Evolutionary conservation across 2,113 vertebrate genomes (phyloP).

Genomic region (Pionites leucogaster): DNA sequence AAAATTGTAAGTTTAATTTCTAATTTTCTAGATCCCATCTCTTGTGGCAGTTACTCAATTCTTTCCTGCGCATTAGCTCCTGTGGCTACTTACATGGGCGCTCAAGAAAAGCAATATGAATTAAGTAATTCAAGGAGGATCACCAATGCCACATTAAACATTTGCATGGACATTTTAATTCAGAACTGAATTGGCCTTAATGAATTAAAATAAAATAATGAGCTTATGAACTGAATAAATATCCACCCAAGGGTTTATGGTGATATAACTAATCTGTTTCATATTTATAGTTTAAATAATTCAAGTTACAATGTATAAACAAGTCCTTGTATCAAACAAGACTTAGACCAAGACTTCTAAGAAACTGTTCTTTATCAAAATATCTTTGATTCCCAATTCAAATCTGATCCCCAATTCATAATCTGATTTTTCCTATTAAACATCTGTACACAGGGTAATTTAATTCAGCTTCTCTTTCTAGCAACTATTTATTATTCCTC

Average conservation of each 20-base stretch:
- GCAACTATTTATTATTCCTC: neutral
- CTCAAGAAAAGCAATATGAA: neutral
- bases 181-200: neutral
- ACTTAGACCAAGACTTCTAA: neutral
- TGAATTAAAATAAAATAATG: constrained; percentile 22
- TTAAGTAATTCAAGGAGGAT: neutral
- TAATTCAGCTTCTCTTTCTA: neutral
- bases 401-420: neutral
- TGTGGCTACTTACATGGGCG: neutral
- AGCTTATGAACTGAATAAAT: constrained; percentile 22
- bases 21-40: neutral
- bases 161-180: neutral
- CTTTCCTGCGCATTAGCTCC: neutral
- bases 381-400: neutral
- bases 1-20: neutral
- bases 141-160: neutral
- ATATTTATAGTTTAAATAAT: constrained; percentile 29
- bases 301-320: neutral
- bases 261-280: neutral
- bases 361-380: neutral
- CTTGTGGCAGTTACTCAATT: neutral
- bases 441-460: neutral
- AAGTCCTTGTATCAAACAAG: neutral
- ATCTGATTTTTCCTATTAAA: neutral
- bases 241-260: neutral